phyloP scores from a whole-genome alignment of 1,140 invertebrate genomes.

The Drosophila kanapiae region DNA sequence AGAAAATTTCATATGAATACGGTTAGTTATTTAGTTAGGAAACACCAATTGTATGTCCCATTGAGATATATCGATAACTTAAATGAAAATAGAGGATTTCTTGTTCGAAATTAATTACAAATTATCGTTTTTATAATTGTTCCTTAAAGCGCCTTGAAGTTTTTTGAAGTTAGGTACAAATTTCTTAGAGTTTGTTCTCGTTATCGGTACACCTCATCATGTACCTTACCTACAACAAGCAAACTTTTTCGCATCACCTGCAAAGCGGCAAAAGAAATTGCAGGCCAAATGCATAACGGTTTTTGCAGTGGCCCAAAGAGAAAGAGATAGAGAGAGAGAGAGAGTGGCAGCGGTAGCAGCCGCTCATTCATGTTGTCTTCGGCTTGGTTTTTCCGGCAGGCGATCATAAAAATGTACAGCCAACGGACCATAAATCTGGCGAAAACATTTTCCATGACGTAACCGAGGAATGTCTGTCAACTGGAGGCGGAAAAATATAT shows the following conservation, averaged over 20 bases:
- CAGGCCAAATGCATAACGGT: slow-evolving; percentile 75
- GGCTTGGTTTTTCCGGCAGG: slow-evolving; percentile 55
- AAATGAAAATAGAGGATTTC: not conserved
- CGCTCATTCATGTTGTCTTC: slow-evolving; percentile 63
- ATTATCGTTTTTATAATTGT: not conserved
- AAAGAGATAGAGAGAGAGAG: slow-evolving; percentile 2
- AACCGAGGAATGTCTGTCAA: slow-evolving; percentile 51
- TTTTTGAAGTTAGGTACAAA: not conserved
- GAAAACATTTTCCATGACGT: slow-evolving; percentile 59
- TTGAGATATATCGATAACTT: not conserved
- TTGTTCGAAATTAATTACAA: not conserved
- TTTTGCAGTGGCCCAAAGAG: slow-evolving; percentile 50
- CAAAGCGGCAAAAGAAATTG: slow-evolving; percentile 55
- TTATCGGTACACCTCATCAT: not conserved
- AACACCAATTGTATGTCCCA: not conserved
- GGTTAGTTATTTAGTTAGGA: not conserved
- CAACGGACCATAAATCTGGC: slow-evolving; percentile 64
- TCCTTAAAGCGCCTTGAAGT: not conserved
- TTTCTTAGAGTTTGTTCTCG: not conserved
- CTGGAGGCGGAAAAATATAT: slow-evolving; percentile 39
- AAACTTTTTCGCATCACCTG: slow-evolving; percentile 11
- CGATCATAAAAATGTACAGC: slow-evolving; percentile 70
- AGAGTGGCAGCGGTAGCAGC: slow-evolving; percentile 25
- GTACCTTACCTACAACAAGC: not conserved
- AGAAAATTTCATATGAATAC: not conserved